phyloP scores from a whole-genome alignment of 2,888 invertebrate species.

The Drosophila buzzatii region DNA sequence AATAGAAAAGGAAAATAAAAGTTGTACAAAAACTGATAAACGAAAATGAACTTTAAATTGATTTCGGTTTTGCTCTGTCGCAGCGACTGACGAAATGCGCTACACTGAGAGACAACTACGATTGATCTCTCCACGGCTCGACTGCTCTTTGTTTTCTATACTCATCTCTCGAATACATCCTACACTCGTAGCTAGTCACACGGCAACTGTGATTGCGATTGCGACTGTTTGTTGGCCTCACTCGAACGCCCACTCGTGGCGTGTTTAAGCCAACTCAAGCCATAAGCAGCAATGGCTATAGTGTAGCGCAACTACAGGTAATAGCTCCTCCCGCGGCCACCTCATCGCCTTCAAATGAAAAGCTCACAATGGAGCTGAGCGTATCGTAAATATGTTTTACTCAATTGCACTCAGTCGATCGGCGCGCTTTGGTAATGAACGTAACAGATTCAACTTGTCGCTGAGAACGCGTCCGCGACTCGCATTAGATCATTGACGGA shows the following conservation, averaged over 20 bases:
- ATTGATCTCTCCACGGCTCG: neutral
- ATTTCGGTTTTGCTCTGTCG: neutral
- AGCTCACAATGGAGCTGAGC: slow-evolving; percentile 55
- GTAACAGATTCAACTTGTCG: slow-evolving; percentile 62
- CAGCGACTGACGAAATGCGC: slow-evolving; percentile 22
- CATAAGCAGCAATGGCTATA: slow-evolving; percentile 47
- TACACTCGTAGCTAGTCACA: slow-evolving; percentile 22
- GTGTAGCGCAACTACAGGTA: slow-evolving; percentile 61
- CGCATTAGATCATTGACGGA: slow-evolving; percentile 68
- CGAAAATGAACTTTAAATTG: slow-evolving; percentile 62
- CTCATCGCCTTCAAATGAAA: slow-evolving; percentile 33
- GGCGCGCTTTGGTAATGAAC: slow-evolving; percentile 70
- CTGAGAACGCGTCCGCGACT: slow-evolving; percentile 51
- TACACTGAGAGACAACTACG: slow-evolving; percentile 7
- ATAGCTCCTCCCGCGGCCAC: neutral
- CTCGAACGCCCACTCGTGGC: slow-evolving; percentile 38
- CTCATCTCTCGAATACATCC: slow-evolving; percentile 26
- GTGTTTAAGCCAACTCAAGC: slow-evolving; percentile 33
- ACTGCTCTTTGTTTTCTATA: neutral
- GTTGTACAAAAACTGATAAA: slow-evolving; percentile 48
- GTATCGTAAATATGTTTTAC: slow-evolving; percentile 72
- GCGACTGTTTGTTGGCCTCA: slow-evolving; percentile 22
- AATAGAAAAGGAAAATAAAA: slow-evolving; percentile 15
- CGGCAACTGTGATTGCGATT: neutral
- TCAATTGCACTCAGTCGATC: slow-evolving; percentile 74